Percentiles rank a stretch among this genome's conserved stretches.
Conservation (phyloP, 2,113 vertebrate genomes). For the Orientallactaga bullata region DNA sequence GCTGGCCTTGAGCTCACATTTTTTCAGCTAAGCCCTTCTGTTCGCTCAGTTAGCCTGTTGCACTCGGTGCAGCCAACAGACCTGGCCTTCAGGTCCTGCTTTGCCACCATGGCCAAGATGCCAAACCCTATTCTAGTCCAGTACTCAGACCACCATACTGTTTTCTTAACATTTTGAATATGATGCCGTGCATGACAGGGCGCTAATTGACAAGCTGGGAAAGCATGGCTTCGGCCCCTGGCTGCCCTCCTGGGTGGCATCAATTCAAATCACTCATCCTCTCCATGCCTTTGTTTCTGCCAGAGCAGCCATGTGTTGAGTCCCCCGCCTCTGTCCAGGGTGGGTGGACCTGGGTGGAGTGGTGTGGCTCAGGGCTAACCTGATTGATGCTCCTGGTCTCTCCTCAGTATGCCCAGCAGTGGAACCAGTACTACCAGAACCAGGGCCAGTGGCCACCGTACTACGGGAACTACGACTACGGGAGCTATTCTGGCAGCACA, state of each 20-base stretch:
- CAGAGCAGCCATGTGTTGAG: background rate
- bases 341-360: too few relatives aligned
- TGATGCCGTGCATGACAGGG: background rate
- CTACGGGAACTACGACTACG: slow-evolving; percentile 94
- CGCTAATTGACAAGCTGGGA: slow-evolving; percentile 8
- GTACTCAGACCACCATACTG: background rate
- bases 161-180: background rate
- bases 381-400: background rate
- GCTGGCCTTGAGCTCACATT: background rate
- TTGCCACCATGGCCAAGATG: slow-evolving; percentile 11
- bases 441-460: slow-evolving; percentile 96
- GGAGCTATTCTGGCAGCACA: slow-evolving; percentile 86
- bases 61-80: background rate
- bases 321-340: background rate
- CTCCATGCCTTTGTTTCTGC: background rate
- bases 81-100: background rate
- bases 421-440: slow-evolving; percentile 97
- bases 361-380: background rate
- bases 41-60: background rate
- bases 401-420: slow-evolving; percentile 94
- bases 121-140: background rate
- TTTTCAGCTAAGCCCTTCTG: background rate
- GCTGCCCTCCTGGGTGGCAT: background rate
- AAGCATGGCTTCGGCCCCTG: background rate
- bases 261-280: background rate